Evolutionary conservation across 2,113 vertebrate genomes (phyloP), one percentile per base, ranked within the genome.

Genomic region (Lutjanus erythropterus): DNA sequence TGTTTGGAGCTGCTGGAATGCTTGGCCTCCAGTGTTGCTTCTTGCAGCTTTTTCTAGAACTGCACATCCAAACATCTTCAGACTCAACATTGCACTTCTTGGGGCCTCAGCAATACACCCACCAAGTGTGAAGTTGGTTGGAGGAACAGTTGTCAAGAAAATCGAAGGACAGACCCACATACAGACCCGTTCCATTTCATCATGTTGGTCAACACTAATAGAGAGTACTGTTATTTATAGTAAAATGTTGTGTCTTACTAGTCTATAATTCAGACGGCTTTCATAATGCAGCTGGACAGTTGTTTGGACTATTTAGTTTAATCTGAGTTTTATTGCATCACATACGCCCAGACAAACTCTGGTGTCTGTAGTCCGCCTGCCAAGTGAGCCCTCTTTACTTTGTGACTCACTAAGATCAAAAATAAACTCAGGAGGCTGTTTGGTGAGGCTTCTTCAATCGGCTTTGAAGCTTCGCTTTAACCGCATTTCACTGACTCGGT

Each of bases 391-490:
- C 11, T 27, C 23, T 61, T 50, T 49, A n/a, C 25, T 3, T 50
- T 53, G 16, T 77, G 77, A 84, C 78, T 78, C 86, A 78, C 37
- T 1, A 4, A 62, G 27, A 72, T 47, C 46, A 56, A 62, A 84
- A 88, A 90, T 27, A 85, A 85, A 88, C 56, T 37, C 19, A 1
- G 33, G 50, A 50, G 49, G 49, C 56, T 55, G 1, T 79, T 78
- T 71, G 77, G 80, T 29, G 9, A 46, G 59, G 39, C 31, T 53
- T 60, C 46, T 60, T 68, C 68, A 75, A 35, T 75, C 35, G 31
- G 66, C 64, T 87, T 73, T 78, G 55, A 46, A 59, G 62, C 41
- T 61, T 80, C 37, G 0, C 74, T 75, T 68, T 65, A 31, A 70
- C 62, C 0, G 37, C 37, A 61, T 81, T 62, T 39, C n/a, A 15